Conservation (phyloP, 2,113 vertebrate genomes). For the Ovibos moschatus region DNA sequence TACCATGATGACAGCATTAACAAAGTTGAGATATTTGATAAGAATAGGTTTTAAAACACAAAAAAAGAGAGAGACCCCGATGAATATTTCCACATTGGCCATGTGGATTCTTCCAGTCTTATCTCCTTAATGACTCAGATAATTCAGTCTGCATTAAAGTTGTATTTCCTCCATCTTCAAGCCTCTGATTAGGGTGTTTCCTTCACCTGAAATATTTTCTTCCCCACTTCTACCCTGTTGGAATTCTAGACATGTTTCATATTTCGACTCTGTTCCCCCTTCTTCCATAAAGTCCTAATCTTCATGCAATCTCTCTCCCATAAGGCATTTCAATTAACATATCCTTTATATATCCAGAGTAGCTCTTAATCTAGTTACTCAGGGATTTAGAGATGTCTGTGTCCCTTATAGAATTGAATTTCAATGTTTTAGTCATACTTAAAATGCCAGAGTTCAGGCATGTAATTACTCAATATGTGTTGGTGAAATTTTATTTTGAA, state of each 20-base stretch:
- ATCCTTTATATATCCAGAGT: too few species aligned
- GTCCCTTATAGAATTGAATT: neutral
- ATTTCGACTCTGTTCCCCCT: neutral
- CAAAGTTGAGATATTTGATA: neutral
- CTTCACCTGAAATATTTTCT: neutral
- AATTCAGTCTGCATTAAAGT: too few species aligned
- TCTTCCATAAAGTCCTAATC: neutral
- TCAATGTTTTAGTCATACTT: neutral
- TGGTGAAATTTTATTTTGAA: neutral
- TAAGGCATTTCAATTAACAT: too few species aligned
- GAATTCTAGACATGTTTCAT: neutral
- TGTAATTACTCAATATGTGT: neutral
- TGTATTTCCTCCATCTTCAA: neutral
- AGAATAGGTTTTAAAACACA: neutral
- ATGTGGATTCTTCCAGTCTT: neutral
- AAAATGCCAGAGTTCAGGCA: neutral
- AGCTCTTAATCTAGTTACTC: neutral
- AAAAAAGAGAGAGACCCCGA: neutral
- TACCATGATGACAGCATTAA: neutral
- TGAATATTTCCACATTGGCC: fast-evolving
- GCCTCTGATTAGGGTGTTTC: neutral
- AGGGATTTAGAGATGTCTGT: neutral
- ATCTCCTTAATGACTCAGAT: neutral
- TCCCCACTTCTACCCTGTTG: neutral
- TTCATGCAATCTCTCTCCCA: neutral